Conservation (phyloP, 2,797 vertebrate genomes). For the Myotis daubentonii region DNA sequence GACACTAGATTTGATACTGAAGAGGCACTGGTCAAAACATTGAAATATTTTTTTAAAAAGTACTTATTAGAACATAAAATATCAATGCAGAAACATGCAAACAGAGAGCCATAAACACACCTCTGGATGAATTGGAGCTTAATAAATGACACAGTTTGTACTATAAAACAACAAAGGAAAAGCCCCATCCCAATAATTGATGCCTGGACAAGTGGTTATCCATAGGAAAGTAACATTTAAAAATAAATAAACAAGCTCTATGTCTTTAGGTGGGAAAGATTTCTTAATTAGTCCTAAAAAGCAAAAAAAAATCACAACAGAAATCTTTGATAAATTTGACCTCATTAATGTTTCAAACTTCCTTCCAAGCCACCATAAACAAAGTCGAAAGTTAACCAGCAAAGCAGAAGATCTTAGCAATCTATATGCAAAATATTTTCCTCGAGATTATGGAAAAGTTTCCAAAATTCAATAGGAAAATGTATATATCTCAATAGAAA, state of each 20-base stretch:
- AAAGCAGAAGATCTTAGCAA: background rate
- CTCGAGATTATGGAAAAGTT: background rate
- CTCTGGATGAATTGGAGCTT: background rate
- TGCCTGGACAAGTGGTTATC: background rate
- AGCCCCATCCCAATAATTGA: background rate
- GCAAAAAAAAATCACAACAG: background rate
- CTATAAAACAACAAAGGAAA: background rate
- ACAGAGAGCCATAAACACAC: background rate
- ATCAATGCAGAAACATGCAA: background rate
- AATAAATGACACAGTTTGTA: background rate
- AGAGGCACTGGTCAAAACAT: background rate
- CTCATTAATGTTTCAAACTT: background rate
- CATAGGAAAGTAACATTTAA: background rate
- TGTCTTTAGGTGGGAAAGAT: background rate
- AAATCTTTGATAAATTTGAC: background rate
- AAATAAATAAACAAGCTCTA: background rate
- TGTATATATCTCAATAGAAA: background rate
- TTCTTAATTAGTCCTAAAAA: background rate
- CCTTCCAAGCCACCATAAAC: background rate
- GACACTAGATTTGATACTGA: background rate
- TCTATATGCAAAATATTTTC: background rate
- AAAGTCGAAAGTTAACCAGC: background rate
- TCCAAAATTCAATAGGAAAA: constrained; percentile 4
- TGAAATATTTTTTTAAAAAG: background rate
- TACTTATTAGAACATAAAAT: background rate